phyloP scores from a whole-genome alignment of 2,113 vertebrate genomes.

The Percina caprodes region DNA sequence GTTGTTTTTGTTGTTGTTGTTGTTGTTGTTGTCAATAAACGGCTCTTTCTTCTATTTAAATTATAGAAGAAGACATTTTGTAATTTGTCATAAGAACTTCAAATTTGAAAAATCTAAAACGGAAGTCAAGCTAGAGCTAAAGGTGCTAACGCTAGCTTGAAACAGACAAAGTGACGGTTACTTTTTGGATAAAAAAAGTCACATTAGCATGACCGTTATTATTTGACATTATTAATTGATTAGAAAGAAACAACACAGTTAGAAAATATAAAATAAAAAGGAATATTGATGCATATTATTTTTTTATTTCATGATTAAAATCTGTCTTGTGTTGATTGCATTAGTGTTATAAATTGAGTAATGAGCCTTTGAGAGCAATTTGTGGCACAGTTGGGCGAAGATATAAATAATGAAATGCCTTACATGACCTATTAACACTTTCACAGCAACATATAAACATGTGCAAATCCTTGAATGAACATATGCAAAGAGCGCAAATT shows the following conservation, averaged over 20 bases:
- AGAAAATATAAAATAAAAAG: not conserved
- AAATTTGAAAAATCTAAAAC: conserved; percentile 36
- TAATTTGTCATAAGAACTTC: not conserved
- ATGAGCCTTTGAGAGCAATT: not conserved
- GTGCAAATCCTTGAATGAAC: too few species aligned
- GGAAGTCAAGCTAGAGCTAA: not conserved
- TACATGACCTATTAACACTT: not conserved
- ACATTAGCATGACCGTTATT: not conserved
- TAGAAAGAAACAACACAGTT: not conserved
- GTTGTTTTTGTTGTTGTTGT: too few species aligned
- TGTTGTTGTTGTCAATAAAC: too few species aligned
- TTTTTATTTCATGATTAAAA: not conserved
- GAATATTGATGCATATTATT: too few species aligned
- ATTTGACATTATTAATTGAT: not conserved
- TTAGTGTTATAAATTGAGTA: too few species aligned
- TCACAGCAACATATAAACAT: not conserved
- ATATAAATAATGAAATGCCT: not conserved
- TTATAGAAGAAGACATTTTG: too few species aligned
- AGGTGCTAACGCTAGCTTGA: not conserved
- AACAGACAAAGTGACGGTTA: not conserved
- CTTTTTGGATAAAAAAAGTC: not conserved
- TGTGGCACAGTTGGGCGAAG: not conserved
- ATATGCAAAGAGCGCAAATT: too few species aligned
- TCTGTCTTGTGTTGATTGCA: not conserved
- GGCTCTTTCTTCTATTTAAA: too few species aligned